A percentile compares a stretch with the other conserved stretches of the same genome.
Evolutionary conservation across 2,888 invertebrate species (phyloP).

Genomic region (Isoperla grammatica): DNA sequence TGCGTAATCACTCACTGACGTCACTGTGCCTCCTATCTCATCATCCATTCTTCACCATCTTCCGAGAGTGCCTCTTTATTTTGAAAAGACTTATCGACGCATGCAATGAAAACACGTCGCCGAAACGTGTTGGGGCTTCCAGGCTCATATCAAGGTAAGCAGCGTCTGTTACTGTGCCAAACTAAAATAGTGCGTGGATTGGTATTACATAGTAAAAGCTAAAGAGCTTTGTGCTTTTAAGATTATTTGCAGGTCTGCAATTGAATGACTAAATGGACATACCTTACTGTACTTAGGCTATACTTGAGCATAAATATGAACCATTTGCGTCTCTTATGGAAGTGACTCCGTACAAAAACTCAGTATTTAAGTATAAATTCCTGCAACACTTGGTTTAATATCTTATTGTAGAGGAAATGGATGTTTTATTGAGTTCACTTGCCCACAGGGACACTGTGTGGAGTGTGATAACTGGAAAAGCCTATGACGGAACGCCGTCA

Average conservation of each 20-base stretch:
- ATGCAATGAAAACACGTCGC: slow-evolving; percentile 90
- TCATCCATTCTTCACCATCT: slow-evolving; percentile 98
- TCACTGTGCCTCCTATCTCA: slow-evolving; percentile 97
- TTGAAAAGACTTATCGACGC: slow-evolving; percentile 95
- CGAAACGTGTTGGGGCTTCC: slow-evolving; percentile 82
- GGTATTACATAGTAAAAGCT: no score
- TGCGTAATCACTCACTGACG: slow-evolving; percentile 90
- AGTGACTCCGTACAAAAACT: no score
- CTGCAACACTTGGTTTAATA: no score
- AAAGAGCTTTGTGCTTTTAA: no score
- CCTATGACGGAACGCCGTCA: slow-evolving; percentile 72
- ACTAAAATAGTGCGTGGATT: no score
- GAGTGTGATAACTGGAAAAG: slow-evolving; percentile 86
- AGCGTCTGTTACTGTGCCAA: not conserved
- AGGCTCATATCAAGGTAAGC: slow-evolving; percentile 74
- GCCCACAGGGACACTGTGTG: slow-evolving; percentile 83
- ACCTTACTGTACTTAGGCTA: no score
- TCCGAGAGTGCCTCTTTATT: slow-evolving; percentile 95
- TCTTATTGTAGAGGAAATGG: not conserved
- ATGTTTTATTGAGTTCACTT: slow-evolving; percentile 1
- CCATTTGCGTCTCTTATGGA: no score
- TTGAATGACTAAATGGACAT: no score
- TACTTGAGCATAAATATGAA: no score
- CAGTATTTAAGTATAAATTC: no score
- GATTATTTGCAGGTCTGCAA: no score